These are phyloP conservation scores for Solenodon paradoxus DNA, from an alignment of 2,113 vertebrate genomes.

Conservation along the genomic window DNA sequence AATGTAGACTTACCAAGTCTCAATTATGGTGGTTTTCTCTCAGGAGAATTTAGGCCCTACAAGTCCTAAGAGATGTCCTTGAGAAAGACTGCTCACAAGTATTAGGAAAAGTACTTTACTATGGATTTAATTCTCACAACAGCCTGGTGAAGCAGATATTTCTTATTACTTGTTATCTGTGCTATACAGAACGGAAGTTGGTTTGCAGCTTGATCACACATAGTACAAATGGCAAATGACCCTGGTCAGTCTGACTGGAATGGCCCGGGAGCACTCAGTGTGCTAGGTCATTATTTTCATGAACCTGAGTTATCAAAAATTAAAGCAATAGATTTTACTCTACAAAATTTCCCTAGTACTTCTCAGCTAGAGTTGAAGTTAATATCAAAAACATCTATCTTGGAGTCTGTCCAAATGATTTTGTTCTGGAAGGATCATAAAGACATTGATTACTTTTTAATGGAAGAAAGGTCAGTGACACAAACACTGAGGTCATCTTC, in stretches of 20 bases:
- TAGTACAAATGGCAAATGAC: neutral
- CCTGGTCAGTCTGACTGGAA: neutral
- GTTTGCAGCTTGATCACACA: neutral
- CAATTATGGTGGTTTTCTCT: neutral
- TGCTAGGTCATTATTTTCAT: neutral
- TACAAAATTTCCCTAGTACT: neutral
- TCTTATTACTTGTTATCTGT: neutral
- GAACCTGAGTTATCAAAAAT: neutral
- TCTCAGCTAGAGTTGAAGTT: neutral
- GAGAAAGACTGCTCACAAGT: neutral
- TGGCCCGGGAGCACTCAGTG: neutral
- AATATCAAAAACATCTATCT: conserved; percentile 17
- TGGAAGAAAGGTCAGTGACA: neutral
- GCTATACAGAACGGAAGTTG: neutral
- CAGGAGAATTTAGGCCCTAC: neutral
- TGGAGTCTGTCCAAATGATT: conserved; percentile 20
- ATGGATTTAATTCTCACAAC: neutral
- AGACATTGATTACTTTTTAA: neutral
- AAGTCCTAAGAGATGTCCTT: neutral
- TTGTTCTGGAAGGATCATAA: conserved; percentile 4
- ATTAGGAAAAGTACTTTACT: neutral
- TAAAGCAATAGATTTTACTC: neutral
- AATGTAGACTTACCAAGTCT: neutral
- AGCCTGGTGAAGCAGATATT: neutral
- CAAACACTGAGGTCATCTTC: neutral